phyloP scores from a whole-genome alignment of 2,797 vertebrate species.

The Smutsia temminckii region DNA sequence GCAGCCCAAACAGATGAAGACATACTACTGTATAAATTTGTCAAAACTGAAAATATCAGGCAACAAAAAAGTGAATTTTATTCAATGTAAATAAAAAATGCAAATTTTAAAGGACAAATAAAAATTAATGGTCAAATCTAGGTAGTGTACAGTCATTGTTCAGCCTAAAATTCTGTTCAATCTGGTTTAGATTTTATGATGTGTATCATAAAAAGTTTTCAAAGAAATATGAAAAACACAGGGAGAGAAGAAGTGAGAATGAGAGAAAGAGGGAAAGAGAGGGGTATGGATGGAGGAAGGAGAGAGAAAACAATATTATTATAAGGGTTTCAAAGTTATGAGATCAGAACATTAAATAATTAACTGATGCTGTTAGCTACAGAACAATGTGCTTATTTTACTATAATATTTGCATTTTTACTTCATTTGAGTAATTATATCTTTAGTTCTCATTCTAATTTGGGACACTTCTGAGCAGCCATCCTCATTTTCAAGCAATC shows the following conservation, averaged over 20 bases:
- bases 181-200: background rate
- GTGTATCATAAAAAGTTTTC: background rate
- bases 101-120: background rate
- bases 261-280: background rate
- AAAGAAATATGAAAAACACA: background rate
- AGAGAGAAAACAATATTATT: background rate
- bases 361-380: background rate
- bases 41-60: background rate
- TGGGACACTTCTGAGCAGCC: background rate
- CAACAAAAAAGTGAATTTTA: background rate
- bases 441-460: background rate
- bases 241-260: background rate
- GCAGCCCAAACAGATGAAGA: background rate
- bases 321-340: background rate
- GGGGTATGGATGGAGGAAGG: background rate
- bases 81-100: background rate
- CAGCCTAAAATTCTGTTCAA: background rate
- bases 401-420: background rate
- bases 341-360: background rate
- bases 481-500: background rate
- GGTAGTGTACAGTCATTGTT: background rate
- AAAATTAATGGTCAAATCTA: background rate
- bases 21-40: background rate
- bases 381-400: background rate
- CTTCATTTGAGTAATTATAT: background rate